Base-by-base conservation (phyloP, 1,140 invertebrate genomes). In the Caenorhabditis inopinata region DNA sequence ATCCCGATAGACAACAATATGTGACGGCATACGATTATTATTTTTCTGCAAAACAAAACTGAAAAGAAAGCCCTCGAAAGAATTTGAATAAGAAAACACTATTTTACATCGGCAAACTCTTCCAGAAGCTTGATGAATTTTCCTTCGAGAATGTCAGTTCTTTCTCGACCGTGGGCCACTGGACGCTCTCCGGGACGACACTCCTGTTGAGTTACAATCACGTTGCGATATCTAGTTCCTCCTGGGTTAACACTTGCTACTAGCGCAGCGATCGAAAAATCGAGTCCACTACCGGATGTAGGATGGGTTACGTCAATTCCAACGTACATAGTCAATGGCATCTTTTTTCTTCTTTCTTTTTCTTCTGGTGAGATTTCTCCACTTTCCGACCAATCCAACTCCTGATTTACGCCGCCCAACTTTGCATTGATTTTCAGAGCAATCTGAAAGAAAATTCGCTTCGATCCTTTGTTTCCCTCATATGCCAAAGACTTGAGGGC, bases 281-380 rank as follows among this genome's bases (percentile, higher is more conserved):
- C 58, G 23, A 68, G 18, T 18, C 58, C 58, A 68, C 58, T 68
- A 21, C 32, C 29, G 16, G 32, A 3, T 2, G 58, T 68, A 2
- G 58, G 58, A 68, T 68, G 58, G 12, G 58, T 68, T 12, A 68
- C 58, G 38, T 68, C 58, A 21, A 68, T 68, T 42, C 58, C 58
- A 18, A 68, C 58, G 38, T 68, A 68, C 58, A 68, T 68, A 29
- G 5, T 29, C 0, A 68, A 25, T 32, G 58, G 58, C 58, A 42
- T 42, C 0, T 35, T 38, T 21, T 42, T 38, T 5, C 58, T 4
- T 27, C 27, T 9, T 42, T 68, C 58, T n/a, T 68, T 68, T 9
- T 68, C 58, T 21, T 38, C 58, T 21, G 9, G 2, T 42, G 58
- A 32, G 9, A 38, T 68, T 38, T 68, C 58, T 38, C 16, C 58